Evolutionary conservation across 2,888 invertebrate genomes (phyloP).

Genomic region (Carcina quercana): DNA sequence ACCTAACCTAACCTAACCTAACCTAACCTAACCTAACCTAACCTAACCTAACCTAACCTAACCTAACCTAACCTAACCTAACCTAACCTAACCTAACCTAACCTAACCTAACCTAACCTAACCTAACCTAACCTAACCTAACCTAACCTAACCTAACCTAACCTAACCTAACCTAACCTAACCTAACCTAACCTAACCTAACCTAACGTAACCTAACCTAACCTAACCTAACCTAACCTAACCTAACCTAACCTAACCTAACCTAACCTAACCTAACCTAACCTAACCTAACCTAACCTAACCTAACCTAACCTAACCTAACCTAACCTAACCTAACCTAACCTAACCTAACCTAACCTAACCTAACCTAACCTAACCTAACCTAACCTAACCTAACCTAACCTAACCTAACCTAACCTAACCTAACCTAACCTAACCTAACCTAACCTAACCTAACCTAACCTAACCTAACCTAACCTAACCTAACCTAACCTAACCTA

Average conservation of each 20-base stretch:
- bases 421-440: conserved; percentile 10
- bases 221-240: conserved; percentile 13
- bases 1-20: conserved; percentile 17
- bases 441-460: conserved; percentile 10
- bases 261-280: conserved; percentile 15
- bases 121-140: conserved; percentile 10
- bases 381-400: conserved; percentile 12
- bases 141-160: conserved; percentile 13
- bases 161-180: conserved; percentile 12
- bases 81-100: conserved; percentile 13
- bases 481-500: conserved; percentile 15
- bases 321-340: conserved; percentile 10
- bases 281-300: conserved; percentile 12
- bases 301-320: conserved; percentile 13
- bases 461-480: conserved; percentile 13
- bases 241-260: conserved; percentile 16
- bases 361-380: conserved; percentile 15
- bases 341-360: conserved; percentile 15
- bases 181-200: conserved; percentile 13
- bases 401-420: conserved; percentile 10
- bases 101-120: conserved; percentile 11
- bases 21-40: conserved; percentile 15
- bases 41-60: conserved; percentile 12
- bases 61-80: conserved; percentile 13
- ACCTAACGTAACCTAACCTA: conserved; percentile 12